Evolutionary conservation across 2,113 vertebrate genomes (phyloP).

Genomic region (Parotia lawesii): DNA sequence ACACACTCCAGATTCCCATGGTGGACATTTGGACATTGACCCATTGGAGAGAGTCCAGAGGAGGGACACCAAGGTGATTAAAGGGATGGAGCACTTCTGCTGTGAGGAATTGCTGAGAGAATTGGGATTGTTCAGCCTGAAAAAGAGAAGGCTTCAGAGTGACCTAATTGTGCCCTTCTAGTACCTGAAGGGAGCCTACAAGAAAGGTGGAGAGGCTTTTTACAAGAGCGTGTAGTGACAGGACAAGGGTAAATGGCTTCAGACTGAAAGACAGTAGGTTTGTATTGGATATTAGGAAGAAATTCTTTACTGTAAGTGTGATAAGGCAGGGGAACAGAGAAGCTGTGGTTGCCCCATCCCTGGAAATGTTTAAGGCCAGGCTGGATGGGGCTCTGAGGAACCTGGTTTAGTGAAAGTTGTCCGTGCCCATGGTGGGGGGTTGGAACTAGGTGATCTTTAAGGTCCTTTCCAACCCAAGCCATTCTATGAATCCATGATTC

Average conservation of each 20-base stretch:
- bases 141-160: not conserved
- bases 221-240: not conserved
- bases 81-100: not conserved
- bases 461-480: not conserved
- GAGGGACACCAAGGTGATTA: not conserved
- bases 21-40: not conserved
- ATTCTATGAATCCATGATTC: not conserved
- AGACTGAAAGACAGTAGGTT: not conserved
- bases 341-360: not conserved
- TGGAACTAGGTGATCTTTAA: not conserved
- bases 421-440: fast-evolving
- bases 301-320: not conserved
- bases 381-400: not conserved
- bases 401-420: not conserved
- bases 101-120: not conserved
- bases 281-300: not conserved
- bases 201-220: not conserved
- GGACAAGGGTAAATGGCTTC: not conserved
- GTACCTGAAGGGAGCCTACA: not conserved
- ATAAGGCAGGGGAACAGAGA: not conserved
- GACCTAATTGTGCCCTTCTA: not conserved
- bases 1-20: not conserved
- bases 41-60: not conserved
- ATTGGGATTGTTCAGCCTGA: not conserved
- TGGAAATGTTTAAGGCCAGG: not conserved